These are phyloP conservation scores for Coranthus polyacanthus DNA, from an alignment of 2,797 vertebrate genomes.

Conservation along the genomic window DNA sequence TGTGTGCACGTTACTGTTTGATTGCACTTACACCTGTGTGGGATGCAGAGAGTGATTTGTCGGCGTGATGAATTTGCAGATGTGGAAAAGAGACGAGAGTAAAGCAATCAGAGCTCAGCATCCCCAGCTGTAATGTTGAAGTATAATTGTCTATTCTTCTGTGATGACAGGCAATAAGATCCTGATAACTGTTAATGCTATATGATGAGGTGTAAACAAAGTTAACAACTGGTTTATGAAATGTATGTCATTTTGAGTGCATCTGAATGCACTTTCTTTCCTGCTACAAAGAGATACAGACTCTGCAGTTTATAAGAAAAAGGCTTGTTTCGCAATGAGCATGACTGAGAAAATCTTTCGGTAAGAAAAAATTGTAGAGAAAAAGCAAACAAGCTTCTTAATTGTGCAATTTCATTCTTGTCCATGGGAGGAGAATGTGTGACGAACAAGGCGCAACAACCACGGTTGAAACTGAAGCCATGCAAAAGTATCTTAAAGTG, in stretches of 20 bases:
- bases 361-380: too few species aligned
- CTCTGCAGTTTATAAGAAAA: background rate
- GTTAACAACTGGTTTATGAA: too few species aligned
- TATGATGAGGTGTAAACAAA: slow-evolving; percentile 44
- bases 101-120: slow-evolving; percentile 69
- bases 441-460: too few species aligned
- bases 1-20: slow-evolving; percentile 57
- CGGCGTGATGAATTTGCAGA: slow-evolving; percentile 56
- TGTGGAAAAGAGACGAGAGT: slow-evolving; percentile 44
- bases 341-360: background rate
- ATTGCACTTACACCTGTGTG: slow-evolving; percentile 62
- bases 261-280: too few species aligned
- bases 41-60: slow-evolving; percentile 41
- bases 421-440: too few species aligned
- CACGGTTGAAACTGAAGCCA: too few species aligned
- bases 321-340: background rate
- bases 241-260: too few species aligned
- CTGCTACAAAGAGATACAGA: background rate
- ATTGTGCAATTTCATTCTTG: too few species aligned
- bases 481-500: too few species aligned
- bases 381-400: slow-evolving; percentile 7
- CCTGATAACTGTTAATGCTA: slow-evolving; percentile 45
- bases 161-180: slow-evolving; percentile 23
- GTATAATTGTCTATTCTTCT: slow-evolving; percentile 44
- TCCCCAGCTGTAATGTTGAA: slow-evolving; percentile 43